A percentile compares a stretch with the other conserved stretches of the same genome.
Evolutionary conservation across 1,140 invertebrate genomes (phyloP).

Genomic region (Panulirus ornatus): DNA sequence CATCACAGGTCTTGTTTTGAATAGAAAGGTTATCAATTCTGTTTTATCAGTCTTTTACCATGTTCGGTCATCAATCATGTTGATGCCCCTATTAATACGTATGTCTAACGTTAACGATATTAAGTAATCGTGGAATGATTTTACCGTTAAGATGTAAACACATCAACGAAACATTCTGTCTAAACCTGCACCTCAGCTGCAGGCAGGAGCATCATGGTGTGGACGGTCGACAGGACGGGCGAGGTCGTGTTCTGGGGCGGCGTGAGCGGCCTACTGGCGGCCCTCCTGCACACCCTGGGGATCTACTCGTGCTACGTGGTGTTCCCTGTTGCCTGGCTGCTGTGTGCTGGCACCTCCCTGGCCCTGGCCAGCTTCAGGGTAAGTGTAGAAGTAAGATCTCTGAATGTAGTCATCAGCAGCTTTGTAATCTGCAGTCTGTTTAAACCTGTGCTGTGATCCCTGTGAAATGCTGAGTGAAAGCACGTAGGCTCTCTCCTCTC

Average conservation of each 20-base stretch:
- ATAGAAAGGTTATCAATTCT: no score
- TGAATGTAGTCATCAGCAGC: not conserved
- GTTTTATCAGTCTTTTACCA: no score
- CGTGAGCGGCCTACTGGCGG: slow-evolving; percentile 15
- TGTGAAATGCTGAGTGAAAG: not conserved
- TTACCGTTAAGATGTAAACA: no score
- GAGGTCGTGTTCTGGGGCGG: slow-evolving; percentile 24
- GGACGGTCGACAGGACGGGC: slow-evolving; percentile 5
- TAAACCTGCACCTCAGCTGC: no score
- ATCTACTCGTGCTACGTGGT: not conserved
- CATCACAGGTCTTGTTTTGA: no score
- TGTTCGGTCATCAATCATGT: no score
- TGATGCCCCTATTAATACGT: no score
- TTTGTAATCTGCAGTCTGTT: not conserved
- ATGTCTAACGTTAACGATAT: no score
- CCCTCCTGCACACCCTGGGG: not conserved
- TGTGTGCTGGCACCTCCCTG: not conserved
- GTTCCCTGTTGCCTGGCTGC: not conserved
- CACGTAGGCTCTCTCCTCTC: not conserved
- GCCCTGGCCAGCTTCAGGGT: not conserved
- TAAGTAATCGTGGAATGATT: no score
- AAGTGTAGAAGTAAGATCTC: not conserved
- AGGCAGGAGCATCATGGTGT: no score
- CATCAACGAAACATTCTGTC: no score
- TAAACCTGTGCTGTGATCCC: not conserved